Base-by-base conservation (phyloP, 2,797 vertebrate species). In the Paedocypris micromegethes region DNA sequence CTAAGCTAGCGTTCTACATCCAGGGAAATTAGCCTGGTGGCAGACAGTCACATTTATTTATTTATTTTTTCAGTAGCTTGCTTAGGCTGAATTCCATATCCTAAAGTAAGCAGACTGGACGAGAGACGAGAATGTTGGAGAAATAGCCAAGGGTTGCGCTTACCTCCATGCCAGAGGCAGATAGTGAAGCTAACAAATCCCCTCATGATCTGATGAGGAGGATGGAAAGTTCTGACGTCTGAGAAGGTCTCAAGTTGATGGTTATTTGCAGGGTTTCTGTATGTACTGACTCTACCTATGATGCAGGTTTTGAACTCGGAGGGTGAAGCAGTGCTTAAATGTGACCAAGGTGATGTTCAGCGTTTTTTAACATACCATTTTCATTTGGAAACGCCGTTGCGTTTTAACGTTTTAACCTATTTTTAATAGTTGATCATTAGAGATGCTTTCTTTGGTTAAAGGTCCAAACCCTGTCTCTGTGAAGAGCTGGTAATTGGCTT, bases 401-500 rank as follows among this genome's bases (percentile, higher is more conserved):
- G 65, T 68, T 72, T 72, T 50, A 64, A 39, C 8, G 58, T 75
- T 80, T 62, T 73, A 72, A 66, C 79, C 82, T 84, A 80, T 79
- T 69, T 80, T 66, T 83, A 83, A 88, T 23, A 23, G 23, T 84
- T 87, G 83, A 86, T 89, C 85, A 89, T 86, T 86, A 78, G 87
- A 88, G 85, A 65, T 74, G 80, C 78, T 81, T 81, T 85, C 72
- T 74, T 89, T 86, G 88, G 86, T 90, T 88, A 87, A 77, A 63
- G 70, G 72, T 77, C 77, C 85, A 80, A 81, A 83, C 80, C 72
- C 63, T 40, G 54, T 74, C 84, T 83, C 77, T 66, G 80, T 84
- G 80, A 84, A 76, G 78, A 80, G 79, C 76, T 70, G 78, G 84
- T 88, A 88, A 89, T 89, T 88, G 86, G 83, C 82, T 87, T 86